Conservation (phyloP, 2,888 invertebrate genomes). For the Entomobrya multifasciata region DNA sequence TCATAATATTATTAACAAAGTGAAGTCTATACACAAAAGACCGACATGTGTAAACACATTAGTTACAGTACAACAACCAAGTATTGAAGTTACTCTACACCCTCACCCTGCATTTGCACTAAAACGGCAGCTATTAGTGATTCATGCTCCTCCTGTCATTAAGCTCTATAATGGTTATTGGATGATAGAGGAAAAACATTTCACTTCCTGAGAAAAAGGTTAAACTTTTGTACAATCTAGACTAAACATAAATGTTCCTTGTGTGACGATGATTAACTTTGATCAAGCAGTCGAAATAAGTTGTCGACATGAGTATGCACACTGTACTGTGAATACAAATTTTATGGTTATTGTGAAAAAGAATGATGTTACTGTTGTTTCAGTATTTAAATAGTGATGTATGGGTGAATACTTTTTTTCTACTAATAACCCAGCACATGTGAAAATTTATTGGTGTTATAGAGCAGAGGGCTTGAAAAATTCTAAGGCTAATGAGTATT, state of each 20-base stretch:
- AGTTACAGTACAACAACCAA: too few relatives aligned
- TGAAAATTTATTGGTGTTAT: too few relatives aligned
- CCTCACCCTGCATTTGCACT: neutral
- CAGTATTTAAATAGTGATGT: neutral
- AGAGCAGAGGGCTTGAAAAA: too few relatives aligned
- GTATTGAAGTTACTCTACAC: neutral
- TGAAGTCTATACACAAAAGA: neutral
- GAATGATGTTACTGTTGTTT: too few relatives aligned
- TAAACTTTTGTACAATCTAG: constrained; percentile 1
- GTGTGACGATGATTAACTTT: constrained; percentile 7
- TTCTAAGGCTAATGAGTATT: neutral
- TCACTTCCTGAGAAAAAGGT: constrained; percentile 2
- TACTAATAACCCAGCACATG: neutral
- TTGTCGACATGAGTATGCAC: neutral
- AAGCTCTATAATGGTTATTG: neutral
- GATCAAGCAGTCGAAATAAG: constrained; percentile 5
- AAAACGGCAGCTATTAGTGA: neutral
- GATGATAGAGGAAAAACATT: neutral
- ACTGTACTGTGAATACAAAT: too few relatives aligned
- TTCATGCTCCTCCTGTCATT: neutral
- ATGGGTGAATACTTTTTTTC: neutral
- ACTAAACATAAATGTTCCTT: neutral
- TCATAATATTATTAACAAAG: neutral
- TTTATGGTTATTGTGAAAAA: too few relatives aligned
- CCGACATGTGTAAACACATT: neutral